A percentile compares a stretch with the other conserved stretches of the same genome.
Conservation (phyloP, 2,888 invertebrate species). For the Protophormia terraenovae region DNA sequence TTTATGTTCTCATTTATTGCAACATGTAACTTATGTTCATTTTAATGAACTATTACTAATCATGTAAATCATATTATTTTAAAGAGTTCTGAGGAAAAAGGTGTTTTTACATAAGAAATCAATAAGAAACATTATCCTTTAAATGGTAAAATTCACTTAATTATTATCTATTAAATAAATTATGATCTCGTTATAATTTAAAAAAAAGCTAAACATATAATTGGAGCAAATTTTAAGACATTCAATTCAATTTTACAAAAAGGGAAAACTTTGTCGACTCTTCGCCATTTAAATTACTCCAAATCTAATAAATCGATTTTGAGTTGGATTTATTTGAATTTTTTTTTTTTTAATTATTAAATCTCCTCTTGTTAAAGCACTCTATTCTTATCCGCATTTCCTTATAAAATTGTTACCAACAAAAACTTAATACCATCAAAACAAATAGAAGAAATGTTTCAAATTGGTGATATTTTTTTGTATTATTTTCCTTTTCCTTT, state of each 20-base stretch:
- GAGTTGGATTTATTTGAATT: too few species aligned
- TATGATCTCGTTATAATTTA: too few species aligned
- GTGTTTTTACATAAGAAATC: neutral
- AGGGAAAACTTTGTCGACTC: too few species aligned
- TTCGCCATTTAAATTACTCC: too few species aligned
- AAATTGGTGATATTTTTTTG: neutral
- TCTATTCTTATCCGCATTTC: neutral
- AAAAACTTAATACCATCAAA: neutral
- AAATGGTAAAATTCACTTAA: too few species aligned
- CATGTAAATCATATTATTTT: constrained; percentile 16
- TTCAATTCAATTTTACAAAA: too few species aligned
- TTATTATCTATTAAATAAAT: too few species aligned
- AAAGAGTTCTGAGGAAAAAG: neutral
- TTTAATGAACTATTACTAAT: constrained; percentile 49
- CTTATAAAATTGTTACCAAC: neutral
- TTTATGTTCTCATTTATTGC: neutral
- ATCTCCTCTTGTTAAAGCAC: neutral
- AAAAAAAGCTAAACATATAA: too few species aligned
- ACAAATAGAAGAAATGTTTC: neutral
- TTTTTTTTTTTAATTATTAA: too few species aligned
- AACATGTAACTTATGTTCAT: constrained; percentile 42
- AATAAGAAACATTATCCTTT: neutral
- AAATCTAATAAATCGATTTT: too few species aligned
- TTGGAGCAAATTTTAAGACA: too few species aligned
- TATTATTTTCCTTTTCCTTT: neutral